Percentiles rank a stretch among this genome's conserved stretches.
phyloP scores from a whole-genome alignment of 2,888 invertebrate genomes.

The Polymixis flavicincta region DNA sequence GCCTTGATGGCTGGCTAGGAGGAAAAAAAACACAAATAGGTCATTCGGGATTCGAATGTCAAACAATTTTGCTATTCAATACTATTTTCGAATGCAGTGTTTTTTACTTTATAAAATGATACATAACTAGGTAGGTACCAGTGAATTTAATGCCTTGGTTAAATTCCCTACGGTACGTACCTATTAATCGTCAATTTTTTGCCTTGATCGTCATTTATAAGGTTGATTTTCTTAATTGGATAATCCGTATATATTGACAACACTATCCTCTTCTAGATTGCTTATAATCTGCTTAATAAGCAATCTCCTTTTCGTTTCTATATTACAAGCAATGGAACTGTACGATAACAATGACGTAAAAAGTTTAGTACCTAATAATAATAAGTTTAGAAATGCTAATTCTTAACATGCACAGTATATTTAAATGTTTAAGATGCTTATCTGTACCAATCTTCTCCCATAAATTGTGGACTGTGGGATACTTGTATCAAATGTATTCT shows the following conservation, averaged over 20 bases:
- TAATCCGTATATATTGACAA: too few relatives aligned
- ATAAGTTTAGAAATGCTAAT: conserved; percentile 8
- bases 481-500: conserved; percentile 14
- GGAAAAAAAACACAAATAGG: too few relatives aligned
- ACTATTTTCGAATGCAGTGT: neutral
- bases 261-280: neutral
- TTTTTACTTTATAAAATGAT: neutral
- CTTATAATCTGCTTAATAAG: too few relatives aligned
- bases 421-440: conserved; percentile 12
- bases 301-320: neutral
- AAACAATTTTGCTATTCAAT: neutral
- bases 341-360: conserved; percentile 14
- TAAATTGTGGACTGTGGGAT: conserved; percentile 23
- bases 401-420: neutral
- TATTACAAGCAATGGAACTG: neutral
- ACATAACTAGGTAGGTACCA: neutral
- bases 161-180: neutral
- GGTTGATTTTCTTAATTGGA: neutral
- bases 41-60: neutral
- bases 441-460: conserved; percentile 8
- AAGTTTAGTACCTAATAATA: neutral
- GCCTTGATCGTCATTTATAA: neutral
- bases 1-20: neutral
- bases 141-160: neutral
- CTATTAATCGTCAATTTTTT: neutral